phyloP scores from a whole-genome alignment of 2,113 vertebrate species.

The Laterallus jamaicensis region DNA sequence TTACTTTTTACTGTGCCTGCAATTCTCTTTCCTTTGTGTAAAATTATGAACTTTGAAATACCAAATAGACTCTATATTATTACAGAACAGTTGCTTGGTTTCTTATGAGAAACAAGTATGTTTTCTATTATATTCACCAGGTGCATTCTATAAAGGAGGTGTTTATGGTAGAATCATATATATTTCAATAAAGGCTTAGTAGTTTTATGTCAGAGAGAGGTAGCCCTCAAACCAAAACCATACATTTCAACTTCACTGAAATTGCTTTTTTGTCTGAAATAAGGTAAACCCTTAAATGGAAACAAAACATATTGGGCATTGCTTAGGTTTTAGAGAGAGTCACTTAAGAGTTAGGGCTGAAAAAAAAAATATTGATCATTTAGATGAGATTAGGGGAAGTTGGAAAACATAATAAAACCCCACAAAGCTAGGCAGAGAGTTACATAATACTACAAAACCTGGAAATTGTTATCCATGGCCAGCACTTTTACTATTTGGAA shows the following conservation, averaged over 20 bases:
- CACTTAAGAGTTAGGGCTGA: not conserved
- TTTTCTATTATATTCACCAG: conserved; percentile 60
- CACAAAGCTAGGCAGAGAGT: not conserved
- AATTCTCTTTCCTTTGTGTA: conserved; percentile 38
- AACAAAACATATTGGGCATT: conserved; percentile 23
- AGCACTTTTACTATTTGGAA: not conserved
- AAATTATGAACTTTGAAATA: conserved; percentile 65
- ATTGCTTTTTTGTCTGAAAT: conserved; percentile 30
- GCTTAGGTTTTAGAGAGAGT: not conserved
- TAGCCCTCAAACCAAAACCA: conserved; percentile 60
- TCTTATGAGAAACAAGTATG: conserved; percentile 28
- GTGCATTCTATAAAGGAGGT: conserved; percentile 65
- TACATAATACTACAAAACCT: conserved; percentile 1
- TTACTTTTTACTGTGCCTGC: not conserved
- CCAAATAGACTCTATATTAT: conserved; percentile 40
- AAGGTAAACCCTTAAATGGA: conserved; percentile 6
- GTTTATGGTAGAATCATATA: conserved; percentile 63
- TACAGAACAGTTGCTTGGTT: not conserved
- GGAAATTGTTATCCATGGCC: not conserved
- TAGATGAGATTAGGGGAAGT: not conserved
- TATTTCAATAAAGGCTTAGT: conserved; percentile 69
- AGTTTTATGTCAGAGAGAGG: conserved; percentile 59
- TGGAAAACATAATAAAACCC: not conserved
- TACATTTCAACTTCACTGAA: conserved; percentile 31
- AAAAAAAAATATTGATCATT: not conserved